Percentiles rank a stretch among this genome's conserved stretches.
phyloP scores from a whole-genome alignment of 2,113 vertebrate species.

The Peromyscus polionotus region DNA sequence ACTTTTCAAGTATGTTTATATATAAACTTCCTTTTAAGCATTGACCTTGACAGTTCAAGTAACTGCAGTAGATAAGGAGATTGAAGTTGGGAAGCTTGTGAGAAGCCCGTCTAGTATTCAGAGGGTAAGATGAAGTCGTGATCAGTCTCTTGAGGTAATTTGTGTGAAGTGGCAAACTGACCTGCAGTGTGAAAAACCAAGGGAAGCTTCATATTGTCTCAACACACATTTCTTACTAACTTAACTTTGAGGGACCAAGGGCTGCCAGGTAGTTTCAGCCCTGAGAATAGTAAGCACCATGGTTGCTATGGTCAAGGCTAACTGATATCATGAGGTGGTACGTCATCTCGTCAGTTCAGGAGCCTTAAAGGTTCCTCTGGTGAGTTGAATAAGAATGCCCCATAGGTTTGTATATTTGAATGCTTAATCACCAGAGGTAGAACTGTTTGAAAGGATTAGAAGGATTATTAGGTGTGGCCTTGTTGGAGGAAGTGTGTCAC shows the following conservation, averaged over 20 bases:
- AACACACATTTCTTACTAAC: neutral
- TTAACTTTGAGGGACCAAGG: neutral
- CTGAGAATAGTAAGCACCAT: neutral
- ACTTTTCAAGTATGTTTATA: neutral
- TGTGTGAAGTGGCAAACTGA: neutral
- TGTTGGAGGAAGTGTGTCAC: neutral
- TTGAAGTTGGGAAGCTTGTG: neutral
- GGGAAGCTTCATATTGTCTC: neutral
- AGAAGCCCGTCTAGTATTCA: neutral
- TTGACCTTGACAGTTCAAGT: neutral
- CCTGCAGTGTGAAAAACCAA: neutral
- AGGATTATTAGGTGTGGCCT: neutral
- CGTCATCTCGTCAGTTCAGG: neutral
- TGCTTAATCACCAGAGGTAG: neutral
- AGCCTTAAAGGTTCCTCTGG: neutral
- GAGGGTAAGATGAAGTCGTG: neutral
- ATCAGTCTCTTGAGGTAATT: neutral
- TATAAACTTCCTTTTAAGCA: slow-evolving; percentile 26
- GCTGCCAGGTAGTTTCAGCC: neutral
- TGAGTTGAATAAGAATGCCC: neutral
- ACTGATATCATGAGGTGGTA: neutral
- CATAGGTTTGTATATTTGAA: neutral
- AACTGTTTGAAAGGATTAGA: neutral
- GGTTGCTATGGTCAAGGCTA: neutral
- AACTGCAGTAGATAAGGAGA: rapidly evolving